These are phyloP conservation scores for Microplitis manilae DNA, from an alignment of 2,888 invertebrate genomes.

Conservation along the genomic window DNA sequence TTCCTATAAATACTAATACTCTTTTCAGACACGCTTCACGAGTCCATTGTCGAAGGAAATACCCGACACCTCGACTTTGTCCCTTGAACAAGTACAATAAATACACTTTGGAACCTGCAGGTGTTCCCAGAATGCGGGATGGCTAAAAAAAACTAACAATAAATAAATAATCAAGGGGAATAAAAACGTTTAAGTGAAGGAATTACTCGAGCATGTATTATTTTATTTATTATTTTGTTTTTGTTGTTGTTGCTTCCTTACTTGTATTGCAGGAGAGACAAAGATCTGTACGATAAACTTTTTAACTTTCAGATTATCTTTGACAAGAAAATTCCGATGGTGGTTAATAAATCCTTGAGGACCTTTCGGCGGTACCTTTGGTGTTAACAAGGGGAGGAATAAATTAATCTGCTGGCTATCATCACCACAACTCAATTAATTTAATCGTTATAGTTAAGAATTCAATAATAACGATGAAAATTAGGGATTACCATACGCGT, in stretches of 20 bases:
- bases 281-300: too few species aligned
- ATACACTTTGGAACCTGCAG: background rate
- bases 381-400: constrained; percentile 35
- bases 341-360: background rate
- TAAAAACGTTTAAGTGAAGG: too few species aligned
- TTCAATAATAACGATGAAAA: background rate
- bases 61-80: background rate
- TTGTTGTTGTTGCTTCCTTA: too few species aligned
- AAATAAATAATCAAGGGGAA: too few species aligned
- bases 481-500: background rate
- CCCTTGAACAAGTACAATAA: background rate
- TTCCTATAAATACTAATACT: background rate
- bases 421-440: constrained; percentile 24
- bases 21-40: background rate
- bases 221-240: too few species aligned
- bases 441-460: background rate
- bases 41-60: background rate
- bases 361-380: constrained; percentile 13
- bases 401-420: constrained; percentile 18
- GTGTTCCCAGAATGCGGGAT: background rate
- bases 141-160: too few species aligned
- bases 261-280: too few species aligned
- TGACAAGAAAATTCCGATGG: background rate
- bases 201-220: too few species aligned
- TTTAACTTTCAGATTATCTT: background rate